phyloP scores from a whole-genome alignment of 1,140 invertebrate species.

The Hyposmocoma kahamanoa region DNA sequence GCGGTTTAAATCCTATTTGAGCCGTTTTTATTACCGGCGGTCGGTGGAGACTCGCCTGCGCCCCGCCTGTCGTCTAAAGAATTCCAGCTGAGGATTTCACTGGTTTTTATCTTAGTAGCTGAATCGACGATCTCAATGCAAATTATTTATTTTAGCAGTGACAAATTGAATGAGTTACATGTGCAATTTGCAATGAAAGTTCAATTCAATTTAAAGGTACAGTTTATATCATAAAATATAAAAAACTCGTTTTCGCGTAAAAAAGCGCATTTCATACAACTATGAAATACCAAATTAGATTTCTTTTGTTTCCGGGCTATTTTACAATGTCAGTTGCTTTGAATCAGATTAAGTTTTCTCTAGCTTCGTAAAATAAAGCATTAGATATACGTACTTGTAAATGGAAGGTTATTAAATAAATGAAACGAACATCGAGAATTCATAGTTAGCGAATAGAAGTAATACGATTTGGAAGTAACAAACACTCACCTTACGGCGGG shows the following conservation, averaged over 20 bases:
- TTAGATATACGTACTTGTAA: too few species aligned
- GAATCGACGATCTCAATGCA: conserved; percentile 57
- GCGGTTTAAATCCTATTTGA: conserved; percentile 73
- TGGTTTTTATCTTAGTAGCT: conserved; percentile 60
- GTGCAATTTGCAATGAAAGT: too few species aligned
- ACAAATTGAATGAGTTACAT: too few species aligned
- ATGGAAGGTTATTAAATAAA: too few species aligned
- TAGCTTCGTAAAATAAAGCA: too few species aligned
- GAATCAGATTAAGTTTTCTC: too few species aligned
- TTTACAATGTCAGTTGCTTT: not conserved
- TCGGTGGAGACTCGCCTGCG: conserved; percentile 63
- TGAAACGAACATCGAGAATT: too few species aligned
- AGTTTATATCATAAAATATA: too few species aligned
- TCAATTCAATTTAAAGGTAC: too few species aligned
- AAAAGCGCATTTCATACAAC: not conserved
- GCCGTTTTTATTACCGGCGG: conserved; percentile 72
- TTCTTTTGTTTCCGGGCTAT: not conserved
- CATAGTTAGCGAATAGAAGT: too few species aligned
- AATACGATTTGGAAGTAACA: conserved; percentile 31
- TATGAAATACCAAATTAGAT: not conserved
- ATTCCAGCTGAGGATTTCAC: conserved; percentile 63
- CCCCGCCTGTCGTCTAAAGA: conserved; percentile 61
- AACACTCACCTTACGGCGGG: conserved; percentile 33
- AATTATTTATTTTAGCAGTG: conserved; percentile 44
- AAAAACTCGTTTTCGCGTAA: too few species aligned